These are phyloP conservation scores for Lysiphlebus fabarum DNA, from an alignment of 1,140 invertebrate species.

Conservation along the genomic window DNA sequence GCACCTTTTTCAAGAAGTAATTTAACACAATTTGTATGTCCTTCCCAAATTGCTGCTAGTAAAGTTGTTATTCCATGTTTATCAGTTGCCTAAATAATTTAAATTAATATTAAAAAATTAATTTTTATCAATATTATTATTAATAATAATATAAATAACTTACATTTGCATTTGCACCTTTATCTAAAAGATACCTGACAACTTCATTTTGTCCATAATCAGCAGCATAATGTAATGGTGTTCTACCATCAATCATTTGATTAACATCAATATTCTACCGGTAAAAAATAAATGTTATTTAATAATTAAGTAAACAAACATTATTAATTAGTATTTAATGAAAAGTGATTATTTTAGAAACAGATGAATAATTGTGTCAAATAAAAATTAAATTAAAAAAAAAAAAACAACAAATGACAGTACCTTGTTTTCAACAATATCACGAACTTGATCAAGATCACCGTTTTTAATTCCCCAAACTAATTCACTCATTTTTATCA, in stretches of 20 bases:
- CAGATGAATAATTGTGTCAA: neutral
- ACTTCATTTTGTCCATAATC: conserved; percentile 93
- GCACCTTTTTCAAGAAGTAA: conserved; percentile 85
- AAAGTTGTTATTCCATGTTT: conserved; percentile 92
- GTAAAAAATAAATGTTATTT: conserved; percentile 26
- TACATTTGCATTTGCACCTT: conserved; percentile 92
- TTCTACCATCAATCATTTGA: conserved; percentile 79
- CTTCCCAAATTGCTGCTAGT: conserved; percentile 93
- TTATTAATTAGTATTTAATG: conserved; percentile 7
- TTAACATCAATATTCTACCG: conserved; percentile 80
- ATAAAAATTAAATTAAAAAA: conserved; percentile 9
- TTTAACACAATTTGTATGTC: conserved; percentile 87
- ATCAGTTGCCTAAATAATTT: conserved; percentile 70
- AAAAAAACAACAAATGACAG: conserved; percentile 11
- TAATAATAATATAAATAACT: conserved; percentile 45
- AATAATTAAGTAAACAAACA: conserved; percentile 9
- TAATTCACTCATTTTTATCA: conserved; percentile 69
- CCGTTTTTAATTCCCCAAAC: conserved; percentile 94
- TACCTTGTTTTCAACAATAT: conserved; percentile 82
- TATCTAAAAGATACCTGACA: conserved; percentile 81
- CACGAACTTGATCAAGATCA: conserved; percentile 86
- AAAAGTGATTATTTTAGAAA: neutral
- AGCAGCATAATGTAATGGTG: conserved; percentile 85
- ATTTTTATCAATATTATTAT: neutral
- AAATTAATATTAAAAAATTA: neutral